A percentile compares a stretch with the other conserved stretches of the same genome.
Evolutionary conservation across 2,888 invertebrate genomes (phyloP).

Genomic region (Zygogramma bicolorata): DNA sequence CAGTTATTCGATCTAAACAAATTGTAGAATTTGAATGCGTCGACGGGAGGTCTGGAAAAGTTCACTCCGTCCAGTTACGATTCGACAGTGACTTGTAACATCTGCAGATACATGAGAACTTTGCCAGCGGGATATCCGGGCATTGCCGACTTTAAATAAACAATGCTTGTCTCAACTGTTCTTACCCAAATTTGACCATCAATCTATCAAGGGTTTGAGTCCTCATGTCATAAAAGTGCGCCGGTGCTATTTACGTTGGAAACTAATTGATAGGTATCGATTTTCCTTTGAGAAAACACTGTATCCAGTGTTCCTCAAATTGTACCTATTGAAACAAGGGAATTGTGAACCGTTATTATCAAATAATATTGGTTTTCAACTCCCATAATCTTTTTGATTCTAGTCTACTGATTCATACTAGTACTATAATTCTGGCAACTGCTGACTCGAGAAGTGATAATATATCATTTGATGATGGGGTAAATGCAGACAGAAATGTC

Average conservation of each 20-base stretch:
- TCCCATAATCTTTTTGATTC: too few species aligned
- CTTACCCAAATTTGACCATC: not conserved
- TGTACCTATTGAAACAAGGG: too few species aligned
- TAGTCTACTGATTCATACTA: too few species aligned
- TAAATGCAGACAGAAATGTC: too few species aligned
- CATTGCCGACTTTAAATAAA: conserved; percentile 32
- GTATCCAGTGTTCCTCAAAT: too few species aligned
- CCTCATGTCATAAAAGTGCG: not conserved
- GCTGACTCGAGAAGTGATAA: too few species aligned
- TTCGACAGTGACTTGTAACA: conserved; percentile 57
- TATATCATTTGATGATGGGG: too few species aligned
- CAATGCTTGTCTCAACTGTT: not conserved
- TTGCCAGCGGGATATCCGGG: conserved; percentile 57
- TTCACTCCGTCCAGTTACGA: conserved; percentile 11
- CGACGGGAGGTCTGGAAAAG: conserved; percentile 9
- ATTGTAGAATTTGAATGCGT: conserved; percentile 6
- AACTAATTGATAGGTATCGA: not conserved
- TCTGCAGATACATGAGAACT: conserved; percentile 55
- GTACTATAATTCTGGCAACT: too few species aligned
- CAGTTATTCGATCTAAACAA: conserved; percentile 4
- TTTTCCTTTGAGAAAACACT: not conserved
- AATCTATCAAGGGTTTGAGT: not conserved
- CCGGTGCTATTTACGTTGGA: not conserved
- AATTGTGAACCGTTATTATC: too few species aligned
- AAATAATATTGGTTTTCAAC: too few species aligned